Conservation (phyloP, 2,797 vertebrate genomes). For the Neopelma chrysocephalum region DNA sequence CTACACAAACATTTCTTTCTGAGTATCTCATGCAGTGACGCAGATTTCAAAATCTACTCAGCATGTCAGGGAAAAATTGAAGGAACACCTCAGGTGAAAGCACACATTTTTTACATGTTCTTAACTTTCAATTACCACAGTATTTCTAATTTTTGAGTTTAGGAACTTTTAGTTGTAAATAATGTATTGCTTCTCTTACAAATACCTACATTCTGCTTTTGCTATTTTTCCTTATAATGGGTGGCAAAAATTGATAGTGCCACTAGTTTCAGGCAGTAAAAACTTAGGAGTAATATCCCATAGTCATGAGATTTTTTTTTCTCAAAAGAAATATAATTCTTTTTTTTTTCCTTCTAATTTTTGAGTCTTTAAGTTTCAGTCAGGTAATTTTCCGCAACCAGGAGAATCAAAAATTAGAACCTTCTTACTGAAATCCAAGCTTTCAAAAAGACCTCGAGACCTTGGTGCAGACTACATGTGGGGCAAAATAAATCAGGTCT, state of each 20-base stretch:
- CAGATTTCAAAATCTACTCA: conserved; percentile 25
- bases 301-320: not conserved
- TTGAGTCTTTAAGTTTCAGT: not conserved
- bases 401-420: not conserved
- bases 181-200: not conserved
- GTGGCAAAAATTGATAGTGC: not conserved
- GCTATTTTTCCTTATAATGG: not conserved
- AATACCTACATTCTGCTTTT: not conserved
- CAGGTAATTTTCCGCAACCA: not conserved
- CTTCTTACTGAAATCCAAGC: not conserved
- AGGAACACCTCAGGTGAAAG: conserved; percentile 25
- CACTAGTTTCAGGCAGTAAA: not conserved
- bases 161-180: not conserved
- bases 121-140: not conserved
- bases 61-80: conserved; percentile 1
- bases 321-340: not conserved
- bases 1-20: conserved; percentile 50
- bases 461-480: not conserved
- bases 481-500: not conserved
- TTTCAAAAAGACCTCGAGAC: not conserved
- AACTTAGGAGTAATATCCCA: not conserved
- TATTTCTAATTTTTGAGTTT: not conserved
- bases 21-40: not conserved
- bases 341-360: not conserved
- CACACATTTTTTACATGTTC: not conserved